Evolutionary conservation across 1,140 invertebrate species (phyloP), one percentile per base, ranked within the genome.

Genomic region (Aphaenogaster floridana): DNA sequence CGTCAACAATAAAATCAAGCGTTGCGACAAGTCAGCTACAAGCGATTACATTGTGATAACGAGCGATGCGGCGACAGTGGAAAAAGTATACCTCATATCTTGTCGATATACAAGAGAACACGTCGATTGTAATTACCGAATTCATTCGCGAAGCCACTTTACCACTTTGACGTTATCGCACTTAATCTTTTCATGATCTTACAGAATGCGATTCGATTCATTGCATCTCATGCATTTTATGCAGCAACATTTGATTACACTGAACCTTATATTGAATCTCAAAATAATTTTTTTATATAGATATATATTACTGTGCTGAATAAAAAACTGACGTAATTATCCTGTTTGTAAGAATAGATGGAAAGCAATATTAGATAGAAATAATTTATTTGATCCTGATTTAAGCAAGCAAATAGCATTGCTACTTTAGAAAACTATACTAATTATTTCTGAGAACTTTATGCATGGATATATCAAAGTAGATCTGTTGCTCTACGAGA

Each of bases 31-130:
- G 54, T 42, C 17, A 48, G 21, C 39, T 86, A 90, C 76, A 90
- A 71, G 76, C 84, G 88, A 89, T 90, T 86, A 81, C 48, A 81
- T 86, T 52, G 83, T 52, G 87, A 89, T 89, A 89, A 42, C 13
- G 64, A 50, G 45, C 15, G 42, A 69, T 71, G 21, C 17, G 52
- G 8, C 71, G 63, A 59, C 57, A 66, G 28, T 52, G 64, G 42
- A 77, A 48, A 69, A 89, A 81, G 69, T 34, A n/a, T 59, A 59
- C 36, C 36, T 61, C 52, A 6, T 39, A 54, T 86, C 88, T 81
- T 54, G 42, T 89, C 83, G 61, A 50, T 48, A 80, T 48, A 63
- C 45, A 71, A 39, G n/a, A 69, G 42, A 74, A 69, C 54, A 74
- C 34, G 52, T 61, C 52, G 68, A 36, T 74, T 61, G 68, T 61